Percentiles rank a stretch among this genome's conserved stretches.
These are phyloP conservation scores for Montipora efflorescens DNA, from an alignment of 64 coral and sea anemone genomes.

Conservation along the genomic window DNA sequence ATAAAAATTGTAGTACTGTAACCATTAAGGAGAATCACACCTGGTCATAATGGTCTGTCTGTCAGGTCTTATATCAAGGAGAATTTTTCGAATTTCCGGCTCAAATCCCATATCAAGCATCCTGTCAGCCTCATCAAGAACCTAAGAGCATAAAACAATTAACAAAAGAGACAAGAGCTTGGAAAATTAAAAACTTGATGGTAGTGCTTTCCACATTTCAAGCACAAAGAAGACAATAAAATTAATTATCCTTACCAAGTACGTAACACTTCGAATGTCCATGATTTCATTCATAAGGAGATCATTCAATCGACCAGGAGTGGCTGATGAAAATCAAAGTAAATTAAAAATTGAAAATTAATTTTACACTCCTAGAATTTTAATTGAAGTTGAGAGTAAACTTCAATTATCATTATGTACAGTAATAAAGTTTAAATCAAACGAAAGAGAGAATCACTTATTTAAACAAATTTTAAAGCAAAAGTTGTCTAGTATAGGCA, in stretches of 20 bases:
- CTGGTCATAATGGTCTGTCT: conserved; percentile 97
- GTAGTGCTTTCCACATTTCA: neutral
- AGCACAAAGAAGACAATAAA: too few species aligned
- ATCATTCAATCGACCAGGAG: conserved; percentile 96
- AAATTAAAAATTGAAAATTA: neutral
- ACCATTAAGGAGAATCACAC: conserved; percentile 20
- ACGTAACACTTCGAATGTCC: conserved; percentile 92
- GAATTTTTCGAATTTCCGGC: conserved; percentile 97
- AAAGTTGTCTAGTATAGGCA: too few species aligned
- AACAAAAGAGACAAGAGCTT: too few species aligned
- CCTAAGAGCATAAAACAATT: conserved; percentile 36
- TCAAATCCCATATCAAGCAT: conserved; percentile 99
- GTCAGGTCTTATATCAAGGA: conserved; percentile 95
- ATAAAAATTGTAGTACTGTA: too few species aligned
- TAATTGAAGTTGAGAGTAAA: too few species aligned
- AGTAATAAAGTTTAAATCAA: too few species aligned
- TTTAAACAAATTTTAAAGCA: too few species aligned
- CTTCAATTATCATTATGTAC: too few species aligned
- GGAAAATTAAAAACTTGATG: neutral
- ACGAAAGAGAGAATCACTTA: too few species aligned
- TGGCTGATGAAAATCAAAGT: conserved; percentile 67
- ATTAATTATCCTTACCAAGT: conserved; percentile 73
- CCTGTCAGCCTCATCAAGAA: conserved; percentile 96
- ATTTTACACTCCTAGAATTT: too few species aligned
- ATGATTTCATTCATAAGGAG: conserved; percentile 97